Conservation (phyloP, 2,113 vertebrate genomes). For the Telmatochromis bifrenatus region DNA sequence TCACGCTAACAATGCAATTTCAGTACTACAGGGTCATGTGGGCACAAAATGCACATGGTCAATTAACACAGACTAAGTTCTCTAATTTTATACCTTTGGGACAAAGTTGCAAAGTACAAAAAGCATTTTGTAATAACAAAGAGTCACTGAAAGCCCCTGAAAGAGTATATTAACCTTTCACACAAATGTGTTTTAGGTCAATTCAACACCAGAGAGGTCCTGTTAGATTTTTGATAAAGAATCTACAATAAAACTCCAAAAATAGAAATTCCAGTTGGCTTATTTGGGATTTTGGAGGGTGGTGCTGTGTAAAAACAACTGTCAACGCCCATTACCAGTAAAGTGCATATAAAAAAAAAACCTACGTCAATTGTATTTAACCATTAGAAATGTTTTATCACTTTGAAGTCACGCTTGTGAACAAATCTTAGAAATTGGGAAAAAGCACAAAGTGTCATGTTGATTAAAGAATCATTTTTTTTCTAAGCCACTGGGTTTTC, state of each 20-base stretch:
- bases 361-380: neutral
- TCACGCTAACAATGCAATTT: neutral
- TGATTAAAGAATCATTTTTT: neutral
- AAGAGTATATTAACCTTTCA: neutral
- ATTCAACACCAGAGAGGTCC: neutral
- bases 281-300: neutral
- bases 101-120: neutral
- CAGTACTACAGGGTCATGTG: neutral
- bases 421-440: neutral
- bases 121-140: neutral
- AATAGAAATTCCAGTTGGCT: neutral
- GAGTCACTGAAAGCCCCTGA: neutral
- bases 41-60: neutral
- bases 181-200: neutral
- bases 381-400: neutral
- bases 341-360: neutral
- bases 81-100: neutral
- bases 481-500: neutral
- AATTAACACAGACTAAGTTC: neutral
- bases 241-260: neutral
- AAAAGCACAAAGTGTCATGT: neutral
- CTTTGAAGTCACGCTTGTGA: neutral
- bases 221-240: neutral
- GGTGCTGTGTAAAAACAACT: neutral
- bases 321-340: neutral